Evolutionary conservation across 2,797 vertebrate species (phyloP), one percentile per base, ranked within the genome.

Genomic region (Sphaeramia orbicularis): DNA sequence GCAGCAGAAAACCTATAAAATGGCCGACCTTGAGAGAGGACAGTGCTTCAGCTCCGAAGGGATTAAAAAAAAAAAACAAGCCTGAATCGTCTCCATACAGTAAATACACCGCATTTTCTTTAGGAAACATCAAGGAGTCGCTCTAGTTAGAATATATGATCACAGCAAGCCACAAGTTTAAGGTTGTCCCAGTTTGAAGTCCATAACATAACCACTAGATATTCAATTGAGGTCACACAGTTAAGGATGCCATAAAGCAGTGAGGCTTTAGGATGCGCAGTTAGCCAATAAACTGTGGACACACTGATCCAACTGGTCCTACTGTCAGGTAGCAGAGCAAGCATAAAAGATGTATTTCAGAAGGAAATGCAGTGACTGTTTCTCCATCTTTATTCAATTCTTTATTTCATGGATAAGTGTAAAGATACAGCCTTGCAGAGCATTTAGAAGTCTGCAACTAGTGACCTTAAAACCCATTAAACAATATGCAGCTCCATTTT

Each of bases 1-100:
- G 74, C 81, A 82, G 90, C 90, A 89, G 65, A 88, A 91, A 86
- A 51, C 27, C 49, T 38, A 59, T 56, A 78, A 87, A 81, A 83
- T 76, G 73, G 73, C 69, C 47, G 78, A 86, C 88, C 86, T 87
- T 89, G 85, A 50, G 49, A 51, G 65, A 83, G 83, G 76, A 84
- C 79, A 53, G 35, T 35, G 62, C n/a, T 57, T 56, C 35, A 37
- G 75, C 74, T 73, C 47, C 1, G 37, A 76, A 47, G 60, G 83
- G 60, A 81, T 83, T 65, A 73, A 69, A 80, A 72, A 67, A 50
- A 74, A 69, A 77, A 66, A 64, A 47, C 48, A 41, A 59, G 15
- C 67, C 53, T 44, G 57, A 73, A 83, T 0, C 27, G 45, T 56
- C 13, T 59, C 19, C 42, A 52, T 27, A 15, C 24, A 58, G 44